phyloP scores from a whole-genome alignment of 2,888 invertebrate species.

The Noctua pronuba region DNA sequence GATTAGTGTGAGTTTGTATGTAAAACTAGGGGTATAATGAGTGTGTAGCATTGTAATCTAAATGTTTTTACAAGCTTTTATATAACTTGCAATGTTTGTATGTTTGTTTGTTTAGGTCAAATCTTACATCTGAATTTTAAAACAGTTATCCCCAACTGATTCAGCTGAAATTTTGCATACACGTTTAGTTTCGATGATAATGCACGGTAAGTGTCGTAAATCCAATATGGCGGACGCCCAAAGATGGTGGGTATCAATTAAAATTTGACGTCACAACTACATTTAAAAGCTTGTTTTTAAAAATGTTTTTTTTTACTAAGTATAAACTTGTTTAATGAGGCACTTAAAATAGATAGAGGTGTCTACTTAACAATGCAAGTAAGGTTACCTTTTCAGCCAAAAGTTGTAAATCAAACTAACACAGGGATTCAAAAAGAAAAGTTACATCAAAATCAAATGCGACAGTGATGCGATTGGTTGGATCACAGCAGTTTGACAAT shows the following conservation, averaged over 20 bases:
- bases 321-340: background rate
- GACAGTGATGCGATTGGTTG: background rate
- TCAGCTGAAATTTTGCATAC: no score
- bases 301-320: no score
- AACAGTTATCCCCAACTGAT: no score
- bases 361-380: background rate
- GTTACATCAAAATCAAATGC: background rate
- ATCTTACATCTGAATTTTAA: no score
- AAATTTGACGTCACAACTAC: no score
- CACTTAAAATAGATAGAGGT: background rate
- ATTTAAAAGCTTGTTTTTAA: no score
- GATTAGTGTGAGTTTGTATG: slow-evolving; percentile 33
- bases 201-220: no score
- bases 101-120: no score
- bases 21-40: slow-evolving; percentile 1
- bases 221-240: no score
- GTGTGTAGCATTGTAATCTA: background rate
- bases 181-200: no score
- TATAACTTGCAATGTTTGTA: no score
- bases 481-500: background rate
- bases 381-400: background rate
- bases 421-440: background rate
- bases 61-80: background rate
- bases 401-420: background rate
- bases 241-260: no score